These are phyloP conservation scores for Adelphocoris suturalis DNA, from an alignment of 2,888 invertebrate species.

Conservation along the genomic window DNA sequence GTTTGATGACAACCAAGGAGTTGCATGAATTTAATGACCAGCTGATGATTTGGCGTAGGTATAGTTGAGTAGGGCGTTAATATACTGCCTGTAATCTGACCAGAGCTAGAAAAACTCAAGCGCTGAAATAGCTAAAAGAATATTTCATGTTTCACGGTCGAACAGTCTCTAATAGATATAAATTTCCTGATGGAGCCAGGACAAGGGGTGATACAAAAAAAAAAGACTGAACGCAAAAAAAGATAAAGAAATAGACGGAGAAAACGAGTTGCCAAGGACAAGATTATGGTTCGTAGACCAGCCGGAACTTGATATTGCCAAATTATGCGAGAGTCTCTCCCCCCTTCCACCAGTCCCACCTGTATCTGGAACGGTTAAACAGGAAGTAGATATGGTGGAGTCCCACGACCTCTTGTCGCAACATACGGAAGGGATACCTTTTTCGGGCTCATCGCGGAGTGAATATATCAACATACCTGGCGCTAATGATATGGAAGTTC, in stretches of 20 bases:
- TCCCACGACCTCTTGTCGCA: slow-evolving; percentile 36
- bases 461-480: too few relatives aligned
- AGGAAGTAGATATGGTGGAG: slow-evolving; percentile 46
- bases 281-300: slow-evolving; percentile 22
- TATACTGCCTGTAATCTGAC: background rate
- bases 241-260: slow-evolving; percentile 9
- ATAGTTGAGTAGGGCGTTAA: slow-evolving; percentile 9
- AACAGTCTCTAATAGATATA: slow-evolving; percentile 12
- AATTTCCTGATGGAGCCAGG: background rate
- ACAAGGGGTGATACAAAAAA: background rate
- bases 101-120: background rate
- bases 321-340: slow-evolving; percentile 38
- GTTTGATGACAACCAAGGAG: too few relatives aligned
- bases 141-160: slow-evolving; percentile 38
- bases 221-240: background rate
- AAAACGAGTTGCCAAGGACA: slow-evolving; percentile 46
- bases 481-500: too few relatives aligned
- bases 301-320: slow-evolving; percentile 54
- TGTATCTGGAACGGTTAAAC: slow-evolving; percentile 38
- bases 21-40: too few relatives aligned
- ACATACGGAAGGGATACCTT: background rate
- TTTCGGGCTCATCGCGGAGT: background rate
- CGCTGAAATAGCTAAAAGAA: background rate
- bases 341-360: background rate
- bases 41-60: too few relatives aligned